Evolutionary conservation across 92 coral and sea anemone species (phyloP).

Genomic region (Parazoanthus darwini): DNA sequence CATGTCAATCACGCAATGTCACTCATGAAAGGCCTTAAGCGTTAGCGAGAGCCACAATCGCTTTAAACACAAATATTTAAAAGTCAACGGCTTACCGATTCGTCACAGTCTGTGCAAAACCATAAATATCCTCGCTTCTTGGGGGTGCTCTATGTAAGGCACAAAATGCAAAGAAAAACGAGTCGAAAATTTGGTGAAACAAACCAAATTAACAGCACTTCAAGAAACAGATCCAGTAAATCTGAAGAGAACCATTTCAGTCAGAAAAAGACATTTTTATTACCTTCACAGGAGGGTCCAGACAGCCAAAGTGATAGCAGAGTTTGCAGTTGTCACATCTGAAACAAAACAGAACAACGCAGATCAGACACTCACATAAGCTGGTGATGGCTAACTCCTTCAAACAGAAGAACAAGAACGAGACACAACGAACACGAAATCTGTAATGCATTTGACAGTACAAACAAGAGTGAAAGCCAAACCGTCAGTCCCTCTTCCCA

Average conservation of each 20-base stretch:
- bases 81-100: constrained; percentile 68
- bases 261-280: neutral
- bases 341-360: neutral
- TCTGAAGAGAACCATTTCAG: neutral
- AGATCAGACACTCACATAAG: too few relatives aligned
- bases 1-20: neutral
- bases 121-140: constrained; percentile 96
- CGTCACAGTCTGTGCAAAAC: constrained; percentile 98
- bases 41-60: neutral
- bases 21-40: neutral
- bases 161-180: neutral
- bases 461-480: too few relatives aligned
- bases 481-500: too few relatives aligned
- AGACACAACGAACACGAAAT: too few relatives aligned
- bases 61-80: neutral
- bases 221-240: neutral
- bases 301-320: constrained; percentile 91
- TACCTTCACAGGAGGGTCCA: constrained; percentile 96
- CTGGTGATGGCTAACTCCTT: too few relatives aligned
- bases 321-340: constrained; percentile 91
- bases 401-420: too few relatives aligned
- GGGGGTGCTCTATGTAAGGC: constrained; percentile 72
- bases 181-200: neutral
- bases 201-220: neutral
- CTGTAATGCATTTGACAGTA: too few relatives aligned